Percentiles rank a stretch among this genome's conserved stretches.
phyloP scores from a whole-genome alignment of 2,888 invertebrate genomes.

The Agrochola macilenta region DNA sequence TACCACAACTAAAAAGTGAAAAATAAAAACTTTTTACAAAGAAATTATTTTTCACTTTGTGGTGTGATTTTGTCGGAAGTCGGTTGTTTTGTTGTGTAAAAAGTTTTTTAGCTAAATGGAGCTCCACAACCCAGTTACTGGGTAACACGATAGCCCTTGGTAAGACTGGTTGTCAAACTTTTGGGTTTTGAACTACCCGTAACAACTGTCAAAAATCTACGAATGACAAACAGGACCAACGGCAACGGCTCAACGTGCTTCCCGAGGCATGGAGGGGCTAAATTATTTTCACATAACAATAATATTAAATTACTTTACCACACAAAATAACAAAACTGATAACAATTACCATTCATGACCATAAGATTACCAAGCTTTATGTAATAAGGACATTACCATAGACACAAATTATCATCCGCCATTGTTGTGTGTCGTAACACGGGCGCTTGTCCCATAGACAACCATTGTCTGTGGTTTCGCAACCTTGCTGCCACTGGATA shows the following conservation, averaged over 20 bases:
- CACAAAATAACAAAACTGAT: slow-evolving; percentile 46
- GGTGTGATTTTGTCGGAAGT: no score
- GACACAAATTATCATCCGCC: slow-evolving; percentile 66
- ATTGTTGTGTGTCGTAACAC: slow-evolving; percentile 70
- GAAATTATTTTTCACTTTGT: no score
- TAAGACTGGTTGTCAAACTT: background rate
- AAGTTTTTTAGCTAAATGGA: no score
- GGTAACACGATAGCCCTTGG: no score
- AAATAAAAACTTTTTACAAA: no score
- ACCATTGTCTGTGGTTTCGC: slow-evolving; percentile 70
- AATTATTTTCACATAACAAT: background rate
- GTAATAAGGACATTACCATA: slow-evolving; percentile 68
- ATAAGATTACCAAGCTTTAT: slow-evolving; percentile 60
- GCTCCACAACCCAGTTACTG: no score
- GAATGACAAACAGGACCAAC: no score
- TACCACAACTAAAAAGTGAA: no score
- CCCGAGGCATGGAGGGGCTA: background rate
- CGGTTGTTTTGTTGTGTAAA: no score
- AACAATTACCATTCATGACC: slow-evolving; percentile 55
- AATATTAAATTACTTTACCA: slow-evolving; percentile 25
- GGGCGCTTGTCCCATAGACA: slow-evolving; percentile 71
- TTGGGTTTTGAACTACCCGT: background rate
- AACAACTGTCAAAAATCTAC: no score
- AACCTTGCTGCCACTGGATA: slow-evolving; percentile 65
- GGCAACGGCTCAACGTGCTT: background rate